phyloP scores from a whole-genome alignment of 2,113 vertebrate genomes.

The Engraulis encrasicolus region DNA sequence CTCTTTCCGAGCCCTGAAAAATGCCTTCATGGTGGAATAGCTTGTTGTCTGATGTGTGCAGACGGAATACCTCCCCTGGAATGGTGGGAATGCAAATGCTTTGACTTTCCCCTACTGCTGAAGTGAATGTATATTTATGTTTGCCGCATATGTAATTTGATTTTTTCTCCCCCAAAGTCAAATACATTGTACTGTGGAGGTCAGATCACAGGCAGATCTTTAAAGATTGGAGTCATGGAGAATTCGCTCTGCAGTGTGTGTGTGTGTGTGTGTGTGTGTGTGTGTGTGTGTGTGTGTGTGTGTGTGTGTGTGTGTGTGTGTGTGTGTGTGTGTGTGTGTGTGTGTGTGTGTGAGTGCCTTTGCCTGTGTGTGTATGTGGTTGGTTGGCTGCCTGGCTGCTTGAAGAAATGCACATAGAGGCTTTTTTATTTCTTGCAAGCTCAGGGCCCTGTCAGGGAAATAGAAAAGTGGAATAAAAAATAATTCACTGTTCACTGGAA shows the following conservation, averaged over 20 bases:
- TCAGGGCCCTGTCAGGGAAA: conserved; percentile 5
- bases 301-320: conserved; percentile 1
- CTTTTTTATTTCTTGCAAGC: neutral
- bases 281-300: neutral
- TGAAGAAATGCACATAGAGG: too few relatives aligned
- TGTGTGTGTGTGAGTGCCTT: too few relatives aligned
- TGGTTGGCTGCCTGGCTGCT: neutral
- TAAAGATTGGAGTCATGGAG: conserved; percentile 49
- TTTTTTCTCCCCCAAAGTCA: conserved; percentile 57
- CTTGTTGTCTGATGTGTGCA: conserved; percentile 56
- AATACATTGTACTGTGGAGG: conserved; percentile 59
- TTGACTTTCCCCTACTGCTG: conserved; percentile 44
- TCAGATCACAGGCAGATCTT: conserved; percentile 34
- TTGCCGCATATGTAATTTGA: conserved; percentile 54
- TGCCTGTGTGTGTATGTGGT: too few relatives aligned
- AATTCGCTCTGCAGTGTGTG: neutral
- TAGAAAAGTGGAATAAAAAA: neutral
- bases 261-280: neutral
- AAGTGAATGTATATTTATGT: conserved; percentile 60
- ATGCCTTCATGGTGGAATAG: conserved; percentile 23
- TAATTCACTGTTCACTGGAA: neutral
- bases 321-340: conserved; percentile 7
- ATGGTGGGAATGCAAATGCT: conserved; percentile 60
- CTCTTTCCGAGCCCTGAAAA: neutral
- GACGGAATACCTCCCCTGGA: conserved; percentile 57